Evolutionary conservation across 2,888 invertebrate genomes (phyloP).

Genomic region (Tiphia femorata): DNA sequence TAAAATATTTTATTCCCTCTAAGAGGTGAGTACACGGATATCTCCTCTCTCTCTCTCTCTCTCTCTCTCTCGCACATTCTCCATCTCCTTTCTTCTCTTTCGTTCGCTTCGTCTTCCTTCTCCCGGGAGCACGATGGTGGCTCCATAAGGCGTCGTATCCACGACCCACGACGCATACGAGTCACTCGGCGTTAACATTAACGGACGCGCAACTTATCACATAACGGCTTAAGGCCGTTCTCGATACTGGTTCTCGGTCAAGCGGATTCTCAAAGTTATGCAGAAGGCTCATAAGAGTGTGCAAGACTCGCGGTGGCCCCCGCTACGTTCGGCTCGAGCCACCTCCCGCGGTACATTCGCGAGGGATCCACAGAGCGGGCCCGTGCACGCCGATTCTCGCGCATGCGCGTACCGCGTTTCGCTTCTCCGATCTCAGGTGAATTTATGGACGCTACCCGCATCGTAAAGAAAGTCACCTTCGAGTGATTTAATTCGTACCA

Average conservation of each 20-base stretch:
- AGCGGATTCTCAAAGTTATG: slow-evolving; percentile 64
- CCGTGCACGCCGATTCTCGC: too few relatives aligned
- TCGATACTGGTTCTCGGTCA: slow-evolving; percentile 64
- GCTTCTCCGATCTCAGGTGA: slow-evolving; percentile 32
- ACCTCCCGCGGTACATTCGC: not conserved
- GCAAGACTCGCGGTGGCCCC: slow-evolving; percentile 33
- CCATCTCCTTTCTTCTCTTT: too few relatives aligned
- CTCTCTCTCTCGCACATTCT: too few relatives aligned
- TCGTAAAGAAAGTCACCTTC: slow-evolving; percentile 38
- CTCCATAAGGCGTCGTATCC: slow-evolving; percentile 19
- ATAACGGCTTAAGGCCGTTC: slow-evolving; percentile 63
- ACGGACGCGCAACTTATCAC: slow-evolving; percentile 65
- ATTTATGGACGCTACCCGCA: slow-evolving; percentile 42
- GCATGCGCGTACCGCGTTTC: slow-evolving; percentile 18
- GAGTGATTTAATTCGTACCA: slow-evolving; percentile 47
- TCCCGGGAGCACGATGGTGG: slow-evolving; percentile 8
- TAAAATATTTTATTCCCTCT: slow-evolving; percentile 8
- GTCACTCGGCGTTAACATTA: slow-evolving; percentile 54
- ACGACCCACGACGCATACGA: slow-evolving; percentile 37
- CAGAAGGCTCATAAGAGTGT: slow-evolving; percentile 59
- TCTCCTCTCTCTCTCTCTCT: too few relatives aligned
- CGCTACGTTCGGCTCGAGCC: too few relatives aligned
- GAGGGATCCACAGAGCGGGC: too few relatives aligned
- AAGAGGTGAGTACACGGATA: too few relatives aligned
- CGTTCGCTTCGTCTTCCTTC: too few relatives aligned